phyloP scores from a whole-genome alignment of 2,888 invertebrate species.

The Aethes cnicana region DNA sequence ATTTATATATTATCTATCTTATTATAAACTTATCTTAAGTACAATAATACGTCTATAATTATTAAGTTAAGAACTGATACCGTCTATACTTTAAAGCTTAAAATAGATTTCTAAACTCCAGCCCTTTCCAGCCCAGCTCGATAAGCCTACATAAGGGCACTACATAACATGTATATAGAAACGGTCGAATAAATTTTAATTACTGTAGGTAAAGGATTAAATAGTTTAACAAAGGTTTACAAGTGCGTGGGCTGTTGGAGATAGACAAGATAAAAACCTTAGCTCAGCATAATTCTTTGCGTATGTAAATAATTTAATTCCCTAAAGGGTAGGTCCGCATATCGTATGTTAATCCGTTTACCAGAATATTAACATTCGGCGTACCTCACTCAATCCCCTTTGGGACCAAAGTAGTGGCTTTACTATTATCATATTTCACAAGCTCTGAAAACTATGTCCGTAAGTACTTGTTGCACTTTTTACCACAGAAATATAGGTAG shows the following conservation, averaged over 20 bases:
- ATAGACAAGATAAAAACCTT: conserved; percentile 13
- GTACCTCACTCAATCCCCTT: conserved; percentile 21
- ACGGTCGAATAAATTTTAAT: conserved; percentile 3
- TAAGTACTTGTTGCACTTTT: conserved; percentile 13
- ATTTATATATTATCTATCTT: too few species aligned
- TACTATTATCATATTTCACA: conserved; percentile 25
- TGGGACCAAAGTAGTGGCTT: conserved; percentile 20
- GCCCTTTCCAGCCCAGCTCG: too few species aligned
- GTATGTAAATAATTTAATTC: conserved; percentile 31
- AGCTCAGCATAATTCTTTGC: conserved; percentile 28
- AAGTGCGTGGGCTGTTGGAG: neutral
- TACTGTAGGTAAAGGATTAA: neutral
- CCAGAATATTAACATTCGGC: conserved; percentile 28
- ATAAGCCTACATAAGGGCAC: too few species aligned
- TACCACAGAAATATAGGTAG: neutral
- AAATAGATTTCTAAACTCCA: too few species aligned
- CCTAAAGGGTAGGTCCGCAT: conserved; percentile 29
- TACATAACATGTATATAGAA: neutral
- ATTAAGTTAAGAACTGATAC: too few species aligned
- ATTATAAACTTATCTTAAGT: too few species aligned
- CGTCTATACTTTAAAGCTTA: too few species aligned
- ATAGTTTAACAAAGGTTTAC: neutral
- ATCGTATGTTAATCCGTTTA: conserved; percentile 31
- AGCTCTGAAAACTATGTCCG: conserved; percentile 7
- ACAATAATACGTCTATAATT: too few species aligned